These are phyloP conservation scores for Lepisosteus osseus DNA, from an alignment of 2,113 vertebrate genomes.

Conservation along the genomic window DNA sequence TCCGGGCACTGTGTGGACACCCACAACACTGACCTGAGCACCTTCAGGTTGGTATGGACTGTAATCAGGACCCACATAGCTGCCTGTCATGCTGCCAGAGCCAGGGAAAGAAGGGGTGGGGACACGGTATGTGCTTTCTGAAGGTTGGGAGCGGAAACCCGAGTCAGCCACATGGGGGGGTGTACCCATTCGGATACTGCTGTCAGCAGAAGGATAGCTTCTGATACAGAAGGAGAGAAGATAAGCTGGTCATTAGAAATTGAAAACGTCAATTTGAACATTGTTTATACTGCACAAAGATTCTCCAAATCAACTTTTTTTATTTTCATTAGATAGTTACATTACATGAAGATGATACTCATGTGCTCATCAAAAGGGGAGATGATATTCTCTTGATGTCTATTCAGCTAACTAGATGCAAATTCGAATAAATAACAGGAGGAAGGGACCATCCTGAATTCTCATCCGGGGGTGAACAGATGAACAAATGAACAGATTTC, in stretches of 20 bases:
- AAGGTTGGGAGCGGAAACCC: slow-evolving; percentile 67
- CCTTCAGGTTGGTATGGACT: slow-evolving; percentile 48
- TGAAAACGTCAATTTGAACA: not conserved
- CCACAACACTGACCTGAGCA: slow-evolving; percentile 55
- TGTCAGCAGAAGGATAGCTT: slow-evolving; percentile 65
- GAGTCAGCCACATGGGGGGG: slow-evolving; percentile 73
- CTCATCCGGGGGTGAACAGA: too few species aligned
- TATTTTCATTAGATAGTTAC: not conserved
- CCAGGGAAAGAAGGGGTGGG: slow-evolving; percentile 57
- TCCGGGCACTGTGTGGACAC: slow-evolving; percentile 60
- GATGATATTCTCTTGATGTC: not conserved
- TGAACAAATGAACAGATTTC: too few species aligned
- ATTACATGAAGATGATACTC: too few species aligned
- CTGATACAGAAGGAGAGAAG: slow-evolving; percentile 35
- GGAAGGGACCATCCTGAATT: too few species aligned
- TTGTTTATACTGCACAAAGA: not conserved
- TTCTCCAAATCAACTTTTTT: not conserved
- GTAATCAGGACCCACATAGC: slow-evolving; percentile 46
- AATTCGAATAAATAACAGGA: too few species aligned
- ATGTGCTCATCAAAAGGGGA: too few species aligned
- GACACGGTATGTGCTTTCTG: slow-evolving; percentile 52
- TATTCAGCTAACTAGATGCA: too few species aligned
- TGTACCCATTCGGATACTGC: slow-evolving; percentile 63
- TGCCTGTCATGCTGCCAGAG: slow-evolving; percentile 40
- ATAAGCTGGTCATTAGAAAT: not conserved